phyloP scores from a whole-genome alignment of 2,797 vertebrate genomes.

The Fringilla coelebs region DNA sequence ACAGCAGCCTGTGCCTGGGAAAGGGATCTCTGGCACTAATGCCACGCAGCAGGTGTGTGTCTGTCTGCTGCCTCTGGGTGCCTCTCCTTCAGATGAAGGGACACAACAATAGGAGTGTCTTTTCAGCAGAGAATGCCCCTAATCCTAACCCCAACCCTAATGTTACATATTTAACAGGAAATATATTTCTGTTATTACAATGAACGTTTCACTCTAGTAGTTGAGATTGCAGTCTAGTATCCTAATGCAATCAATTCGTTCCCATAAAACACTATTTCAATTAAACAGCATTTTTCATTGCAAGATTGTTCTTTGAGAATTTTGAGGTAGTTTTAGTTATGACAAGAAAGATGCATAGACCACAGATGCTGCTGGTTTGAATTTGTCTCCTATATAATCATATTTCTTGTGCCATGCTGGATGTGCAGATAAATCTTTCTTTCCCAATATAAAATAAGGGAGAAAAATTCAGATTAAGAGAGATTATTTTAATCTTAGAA shows the following conservation, averaged over 20 bases:
- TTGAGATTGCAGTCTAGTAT: background rate
- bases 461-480: conserved; percentile 3
- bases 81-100: background rate
- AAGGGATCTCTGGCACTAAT: background rate
- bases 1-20: background rate
- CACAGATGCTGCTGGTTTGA: background rate
- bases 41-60: background rate
- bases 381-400: background rate
- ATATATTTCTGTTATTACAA: background rate
- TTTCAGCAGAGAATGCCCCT: background rate
- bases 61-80: background rate
- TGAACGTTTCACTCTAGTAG: background rate
- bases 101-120: background rate
- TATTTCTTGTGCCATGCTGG: background rate
- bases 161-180: background rate
- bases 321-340: background rate
- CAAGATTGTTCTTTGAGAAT: background rate
- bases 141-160: background rate
- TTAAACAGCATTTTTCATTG: background rate
- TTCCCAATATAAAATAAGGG: background rate
- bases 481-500: conserved; percentile 32
- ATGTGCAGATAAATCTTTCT: background rate
- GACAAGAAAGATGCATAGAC: background rate
- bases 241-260: background rate
- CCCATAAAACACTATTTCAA: background rate